phyloP scores from a whole-genome alignment of 1,140 invertebrate genomes.

The Triops cancriformis region DNA sequence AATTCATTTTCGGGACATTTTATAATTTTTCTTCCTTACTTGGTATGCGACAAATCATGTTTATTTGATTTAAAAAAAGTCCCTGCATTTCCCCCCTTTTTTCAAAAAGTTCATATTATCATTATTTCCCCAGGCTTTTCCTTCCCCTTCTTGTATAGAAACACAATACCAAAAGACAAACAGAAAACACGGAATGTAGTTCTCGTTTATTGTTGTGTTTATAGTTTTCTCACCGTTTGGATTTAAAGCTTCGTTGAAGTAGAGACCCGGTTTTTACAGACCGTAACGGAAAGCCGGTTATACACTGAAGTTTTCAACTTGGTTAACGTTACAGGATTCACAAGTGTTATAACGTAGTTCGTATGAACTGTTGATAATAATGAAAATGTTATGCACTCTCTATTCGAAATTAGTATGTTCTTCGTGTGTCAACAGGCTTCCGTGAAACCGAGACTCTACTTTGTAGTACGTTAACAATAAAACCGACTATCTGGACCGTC shows the following conservation, averaged over 20 bases:
- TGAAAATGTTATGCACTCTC: no score
- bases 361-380: no score
- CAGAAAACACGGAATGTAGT: background rate
- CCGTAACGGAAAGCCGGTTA: background rate
- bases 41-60: background rate
- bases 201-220: background rate
- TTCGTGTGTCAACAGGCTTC: no score
- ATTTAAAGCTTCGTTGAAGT: background rate
- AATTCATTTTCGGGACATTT: background rate
- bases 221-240: background rate
- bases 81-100: background rate
- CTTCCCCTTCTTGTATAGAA: conserved; percentile 10
- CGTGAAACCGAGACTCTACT: no score
- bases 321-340: no score
- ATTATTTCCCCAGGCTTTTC: conserved; percentile 4
- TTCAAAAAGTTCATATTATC: background rate
- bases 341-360: no score
- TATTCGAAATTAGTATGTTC: no score
- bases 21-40: background rate
- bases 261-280: background rate
- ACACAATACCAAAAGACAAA: conserved; percentile 1
- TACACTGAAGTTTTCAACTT: background rate
- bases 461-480: no score
- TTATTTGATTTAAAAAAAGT: background rate
- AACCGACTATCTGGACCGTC: no score